phyloP scores from a whole-genome alignment of 1,140 invertebrate species.

The Procambarus virginalis region DNA sequence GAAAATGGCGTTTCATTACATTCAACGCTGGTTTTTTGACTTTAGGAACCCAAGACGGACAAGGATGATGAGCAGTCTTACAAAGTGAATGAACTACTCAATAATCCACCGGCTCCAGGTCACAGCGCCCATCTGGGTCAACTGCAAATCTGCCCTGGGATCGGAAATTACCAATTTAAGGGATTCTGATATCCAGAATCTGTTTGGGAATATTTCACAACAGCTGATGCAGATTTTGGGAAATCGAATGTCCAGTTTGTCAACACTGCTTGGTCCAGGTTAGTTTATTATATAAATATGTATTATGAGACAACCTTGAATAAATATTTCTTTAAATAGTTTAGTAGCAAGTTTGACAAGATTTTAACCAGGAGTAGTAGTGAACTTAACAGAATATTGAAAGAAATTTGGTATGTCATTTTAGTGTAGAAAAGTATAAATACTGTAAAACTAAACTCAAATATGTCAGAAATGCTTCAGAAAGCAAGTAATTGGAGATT shows the following conservation, averaged over 20 bases:
- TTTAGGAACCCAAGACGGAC: slow-evolving; percentile 93
- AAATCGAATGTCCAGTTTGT: slow-evolving; percentile 84
- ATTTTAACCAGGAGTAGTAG: too few relatives aligned
- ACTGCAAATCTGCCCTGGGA: slow-evolving; percentile 37
- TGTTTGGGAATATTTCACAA: slow-evolving; percentile 96
- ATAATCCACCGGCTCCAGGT: slow-evolving; percentile 93
- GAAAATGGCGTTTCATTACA: too few relatives aligned
- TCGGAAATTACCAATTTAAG: slow-evolving; percentile 70
- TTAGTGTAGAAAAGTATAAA: too few relatives aligned
- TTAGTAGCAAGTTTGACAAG: too few relatives aligned
- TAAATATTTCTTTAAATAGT: too few relatives aligned
- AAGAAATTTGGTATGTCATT: too few relatives aligned
- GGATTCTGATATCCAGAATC: slow-evolving; percentile 91
- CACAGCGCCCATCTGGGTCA: slow-evolving; percentile 74
- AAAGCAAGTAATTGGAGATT: too few relatives aligned
- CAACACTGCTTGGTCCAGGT: slow-evolving; percentile 67
- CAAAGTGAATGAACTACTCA: slow-evolving; percentile 95
- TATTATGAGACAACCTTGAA: too few relatives aligned
- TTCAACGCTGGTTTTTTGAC: too few relatives aligned
- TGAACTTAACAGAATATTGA: too few relatives aligned
- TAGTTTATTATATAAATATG: slow-evolving; percentile 2
- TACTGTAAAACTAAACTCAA: too few relatives aligned
- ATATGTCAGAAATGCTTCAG: too few relatives aligned
- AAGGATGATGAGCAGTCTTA: slow-evolving; percentile 95
- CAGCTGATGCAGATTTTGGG: slow-evolving; percentile 97